Conservation (phyloP, 2,888 invertebrate species). For the Argyresthia goedartella region DNA sequence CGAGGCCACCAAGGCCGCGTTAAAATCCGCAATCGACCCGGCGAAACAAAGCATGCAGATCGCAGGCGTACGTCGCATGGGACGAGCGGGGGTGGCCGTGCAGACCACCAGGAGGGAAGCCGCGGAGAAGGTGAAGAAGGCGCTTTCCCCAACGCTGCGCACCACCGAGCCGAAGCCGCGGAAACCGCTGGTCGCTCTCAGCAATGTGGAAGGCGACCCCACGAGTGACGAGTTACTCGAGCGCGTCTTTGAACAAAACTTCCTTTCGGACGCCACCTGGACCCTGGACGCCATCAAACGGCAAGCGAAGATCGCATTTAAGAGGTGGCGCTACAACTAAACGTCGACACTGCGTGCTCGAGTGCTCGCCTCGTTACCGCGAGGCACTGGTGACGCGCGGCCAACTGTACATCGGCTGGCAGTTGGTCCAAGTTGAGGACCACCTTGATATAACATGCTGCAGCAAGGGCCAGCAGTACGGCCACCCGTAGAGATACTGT, state of each 20-base stretch:
- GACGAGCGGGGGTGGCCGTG: too few relatives aligned
- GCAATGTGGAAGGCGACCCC: not conserved
- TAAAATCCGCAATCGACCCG: too few relatives aligned
- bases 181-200: not conserved
- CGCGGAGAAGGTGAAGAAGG: not conserved
- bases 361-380: slow-evolving; percentile 7
- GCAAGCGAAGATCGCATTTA: not conserved
- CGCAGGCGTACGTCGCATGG: too few relatives aligned
- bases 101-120: too few relatives aligned
- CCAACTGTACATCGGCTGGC: slow-evolving; percentile 14
- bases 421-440: slow-evolving; percentile 8
- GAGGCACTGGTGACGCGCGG: not conserved
- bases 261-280: slow-evolving; percentile 7
- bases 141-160: not conserved
- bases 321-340: not conserved
- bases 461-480: slow-evolving; percentile 22
- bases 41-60: too few relatives aligned
- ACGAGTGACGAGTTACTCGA: not conserved
- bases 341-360: slow-evolving; percentile 5
- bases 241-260: slow-evolving; percentile 1
- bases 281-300: not conserved
- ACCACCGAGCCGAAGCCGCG: not conserved
- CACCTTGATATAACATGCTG: slow-evolving; percentile 15
- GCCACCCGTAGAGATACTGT: slow-evolving; percentile 22
- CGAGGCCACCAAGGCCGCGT: too few relatives aligned